These are phyloP conservation scores for Tadarida brasiliensis DNA, from an alignment of 2,797 vertebrate species.

Conservation along the genomic window DNA sequence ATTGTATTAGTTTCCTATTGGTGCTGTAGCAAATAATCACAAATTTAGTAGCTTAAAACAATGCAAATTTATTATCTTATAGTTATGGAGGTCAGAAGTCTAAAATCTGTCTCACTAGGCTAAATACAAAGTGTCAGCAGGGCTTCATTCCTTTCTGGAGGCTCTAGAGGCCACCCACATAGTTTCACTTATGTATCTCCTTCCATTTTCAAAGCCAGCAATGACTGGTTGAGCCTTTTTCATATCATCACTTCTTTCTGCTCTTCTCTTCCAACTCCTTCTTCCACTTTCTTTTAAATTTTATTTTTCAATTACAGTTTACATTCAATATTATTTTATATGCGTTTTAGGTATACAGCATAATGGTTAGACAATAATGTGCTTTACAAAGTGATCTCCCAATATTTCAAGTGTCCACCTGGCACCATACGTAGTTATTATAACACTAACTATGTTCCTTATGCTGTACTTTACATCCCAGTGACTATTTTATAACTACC, in stretches of 20 bases:
- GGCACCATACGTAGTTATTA: neutral
- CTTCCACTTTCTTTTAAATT: neutral
- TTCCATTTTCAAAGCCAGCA: neutral
- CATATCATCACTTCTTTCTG: neutral
- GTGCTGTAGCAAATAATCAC: neutral
- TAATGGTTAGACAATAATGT: neutral
- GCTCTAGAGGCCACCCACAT: neutral
- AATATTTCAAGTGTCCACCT: neutral
- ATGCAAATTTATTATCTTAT: neutral
- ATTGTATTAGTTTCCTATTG: neutral
- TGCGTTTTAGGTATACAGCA: neutral
- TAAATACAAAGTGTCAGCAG: no score
- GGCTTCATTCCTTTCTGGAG: no score
- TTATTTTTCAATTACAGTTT: neutral
- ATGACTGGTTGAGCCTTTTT: neutral
- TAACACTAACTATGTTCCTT: neutral
- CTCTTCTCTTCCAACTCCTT: neutral
- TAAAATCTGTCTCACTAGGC: neutral
- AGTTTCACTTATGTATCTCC: neutral
- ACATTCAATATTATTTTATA: neutral
- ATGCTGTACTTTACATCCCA: neutral
- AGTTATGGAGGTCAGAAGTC: neutral
- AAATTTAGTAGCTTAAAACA: neutral
- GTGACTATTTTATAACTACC: neutral
- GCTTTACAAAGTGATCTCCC: neutral